phyloP scores from a whole-genome alignment of 2,888 invertebrate genomes.

The Ashinkailepas kermadecensis region DNA sequence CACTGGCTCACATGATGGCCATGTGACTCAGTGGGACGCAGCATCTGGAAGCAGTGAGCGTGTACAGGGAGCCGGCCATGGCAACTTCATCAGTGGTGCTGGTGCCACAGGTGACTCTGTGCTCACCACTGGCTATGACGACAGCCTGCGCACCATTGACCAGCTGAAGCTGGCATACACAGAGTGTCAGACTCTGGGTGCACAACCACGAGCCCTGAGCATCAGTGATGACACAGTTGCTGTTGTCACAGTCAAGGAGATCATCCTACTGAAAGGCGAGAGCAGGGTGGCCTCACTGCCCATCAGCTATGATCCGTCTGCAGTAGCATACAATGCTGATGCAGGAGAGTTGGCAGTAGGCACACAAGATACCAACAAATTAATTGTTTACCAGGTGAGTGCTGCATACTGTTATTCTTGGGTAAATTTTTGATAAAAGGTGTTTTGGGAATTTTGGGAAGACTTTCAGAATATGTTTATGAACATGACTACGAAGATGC shows the following conservation, averaged over 20 bases:
- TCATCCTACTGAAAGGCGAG: neutral
- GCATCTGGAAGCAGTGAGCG: constrained; percentile 73
- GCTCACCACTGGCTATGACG: constrained; percentile 3
- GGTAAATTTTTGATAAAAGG: too few relatives aligned
- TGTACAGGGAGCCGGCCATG: constrained; percentile 77
- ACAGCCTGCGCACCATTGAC: neutral
- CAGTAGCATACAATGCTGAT: neutral
- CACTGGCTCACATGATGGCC: constrained; percentile 90
- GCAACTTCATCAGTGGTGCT: constrained; percentile 81
- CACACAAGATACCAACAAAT: constrained; percentile 1
- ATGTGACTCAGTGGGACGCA: constrained; percentile 76
- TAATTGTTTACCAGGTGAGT: constrained; percentile 4
- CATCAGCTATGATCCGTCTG: constrained; percentile 1
- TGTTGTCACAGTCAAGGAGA: neutral
- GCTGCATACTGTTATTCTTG: neutral
- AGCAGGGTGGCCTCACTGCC: neutral
- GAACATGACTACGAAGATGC: too few relatives aligned
- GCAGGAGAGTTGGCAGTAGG: neutral
- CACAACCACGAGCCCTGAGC: constrained; percentile 4
- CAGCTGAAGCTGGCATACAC: neutral
- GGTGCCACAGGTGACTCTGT: neutral
- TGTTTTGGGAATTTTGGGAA: too few relatives aligned
- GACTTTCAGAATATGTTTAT: too few relatives aligned
- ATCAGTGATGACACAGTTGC: neutral
- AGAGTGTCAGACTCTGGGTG: neutral